phyloP scores from a whole-genome alignment of 2,113 vertebrate species.

The Hirundichthys speculiger region DNA sequence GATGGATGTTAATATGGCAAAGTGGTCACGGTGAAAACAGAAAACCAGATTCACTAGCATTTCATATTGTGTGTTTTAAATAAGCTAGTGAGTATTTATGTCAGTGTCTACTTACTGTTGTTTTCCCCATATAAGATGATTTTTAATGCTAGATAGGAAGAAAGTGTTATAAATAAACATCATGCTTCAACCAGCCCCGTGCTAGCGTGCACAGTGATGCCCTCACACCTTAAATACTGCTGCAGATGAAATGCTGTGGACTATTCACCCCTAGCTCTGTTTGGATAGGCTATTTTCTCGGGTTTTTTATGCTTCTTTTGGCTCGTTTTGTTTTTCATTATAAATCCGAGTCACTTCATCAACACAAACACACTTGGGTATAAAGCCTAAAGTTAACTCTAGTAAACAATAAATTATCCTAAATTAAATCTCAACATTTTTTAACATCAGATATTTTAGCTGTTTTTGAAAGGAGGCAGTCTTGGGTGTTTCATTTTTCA shows the following conservation, averaged over 20 bases:
- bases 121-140: too few species aligned
- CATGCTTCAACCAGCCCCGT: too few species aligned
- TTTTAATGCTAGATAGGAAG: too few species aligned
- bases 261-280: too few species aligned
- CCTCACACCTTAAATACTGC: too few species aligned
- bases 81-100: slow-evolving; percentile 18
- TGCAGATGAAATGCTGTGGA: too few species aligned
- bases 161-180: too few species aligned
- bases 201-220: too few species aligned
- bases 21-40: slow-evolving; percentile 34
- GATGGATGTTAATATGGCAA: slow-evolving; percentile 49
- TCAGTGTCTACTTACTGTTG: slow-evolving; percentile 13
- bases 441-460: not conserved
- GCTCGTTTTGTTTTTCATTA: not conserved
- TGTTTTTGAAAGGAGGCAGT: slow-evolving; percentile 5
- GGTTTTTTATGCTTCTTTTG: slow-evolving; percentile 10
- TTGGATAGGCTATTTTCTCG: too few species aligned
- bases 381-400: not conserved
- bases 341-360: not conserved
- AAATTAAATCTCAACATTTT: not conserved
- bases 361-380: not conserved
- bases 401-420: not conserved
- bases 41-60: slow-evolving; percentile 34
- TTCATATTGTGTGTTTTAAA: slow-evolving; percentile 31
- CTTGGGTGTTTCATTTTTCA: not conserved